These are phyloP conservation scores for Gymnogyps californianus DNA, from an alignment of 2,113 vertebrate genomes.

Conservation along the genomic window DNA sequence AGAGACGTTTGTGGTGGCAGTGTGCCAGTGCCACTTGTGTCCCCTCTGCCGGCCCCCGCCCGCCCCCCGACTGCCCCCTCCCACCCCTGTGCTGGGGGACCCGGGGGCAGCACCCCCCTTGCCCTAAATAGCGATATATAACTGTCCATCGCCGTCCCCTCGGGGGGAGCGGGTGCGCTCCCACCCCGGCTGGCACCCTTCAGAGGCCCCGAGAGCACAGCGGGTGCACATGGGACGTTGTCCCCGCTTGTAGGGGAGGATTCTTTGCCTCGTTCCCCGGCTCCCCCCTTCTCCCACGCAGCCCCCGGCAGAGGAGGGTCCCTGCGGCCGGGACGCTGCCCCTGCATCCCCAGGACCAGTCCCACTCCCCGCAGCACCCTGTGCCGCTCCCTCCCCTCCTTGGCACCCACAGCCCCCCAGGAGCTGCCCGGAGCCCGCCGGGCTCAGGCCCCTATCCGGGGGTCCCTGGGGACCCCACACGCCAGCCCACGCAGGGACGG, in stretches of 20 bases:
- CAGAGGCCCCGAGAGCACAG: not conserved
- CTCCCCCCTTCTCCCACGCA: not conserved
- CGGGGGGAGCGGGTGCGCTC: too few species aligned
- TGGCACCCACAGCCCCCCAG: not conserved
- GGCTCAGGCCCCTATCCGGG: not conserved
- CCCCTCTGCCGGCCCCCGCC: not conserved
- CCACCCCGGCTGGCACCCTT: not conserved
- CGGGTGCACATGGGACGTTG: not conserved
- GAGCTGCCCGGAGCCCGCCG: accelerated
- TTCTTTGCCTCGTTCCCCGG: not conserved
- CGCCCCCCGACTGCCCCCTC: not conserved
- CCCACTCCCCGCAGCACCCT: not conserved
- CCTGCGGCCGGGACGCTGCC: too few species aligned
- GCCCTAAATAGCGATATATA: not conserved
- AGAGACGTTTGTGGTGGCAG: not conserved
- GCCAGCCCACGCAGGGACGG: not conserved
- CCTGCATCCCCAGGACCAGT: too few species aligned
- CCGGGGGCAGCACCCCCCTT: not conserved
- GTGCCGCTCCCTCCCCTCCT: too few species aligned
- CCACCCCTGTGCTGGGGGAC: not conserved
- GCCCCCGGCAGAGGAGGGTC: not conserved
- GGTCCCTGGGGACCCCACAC: not conserved
- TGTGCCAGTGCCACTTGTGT: not conserved
- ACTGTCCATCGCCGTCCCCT: not conserved
- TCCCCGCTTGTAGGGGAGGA: not conserved